Base-by-base conservation (phyloP, 2,888 invertebrate species). In the Idaea straminata region DNA sequence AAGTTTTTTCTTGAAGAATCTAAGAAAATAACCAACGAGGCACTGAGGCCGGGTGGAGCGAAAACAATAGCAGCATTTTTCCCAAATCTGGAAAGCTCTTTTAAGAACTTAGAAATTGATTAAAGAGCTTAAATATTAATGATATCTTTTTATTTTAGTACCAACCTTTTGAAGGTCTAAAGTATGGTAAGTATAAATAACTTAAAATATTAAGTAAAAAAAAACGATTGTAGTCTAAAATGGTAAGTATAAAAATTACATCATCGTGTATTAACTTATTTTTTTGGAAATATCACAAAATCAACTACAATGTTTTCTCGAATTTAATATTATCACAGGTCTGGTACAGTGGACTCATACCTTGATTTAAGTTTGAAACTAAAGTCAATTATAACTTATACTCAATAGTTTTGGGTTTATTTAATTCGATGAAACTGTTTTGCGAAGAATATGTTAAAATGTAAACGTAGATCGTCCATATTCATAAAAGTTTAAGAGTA, bases 21-120 rank as follows among this genome's bases (percentile, higher is more conserved):
- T 3, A 78, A 74, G 67, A 85, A 85, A 73, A 78, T 79, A 72
- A 85, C 86, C 4, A 77, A 83, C 16, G 87, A 88, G 76, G 72
- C 80, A n/a, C 81, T 80, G 66, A 74, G 87, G 64, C 72, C 71
- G 1, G 85, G 77, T 0, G 79, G 76, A 47, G 72, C 82, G 5
- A 83, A 83, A 74, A 78, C 75, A 13, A 79, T 87, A 63, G 80
- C 76, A 66, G 74, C 78, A 3, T 84, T 85, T 64, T 86, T 87
- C 61, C 81, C 84, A 0, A 79, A 82, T 7, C 67, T 85, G 47
- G 87, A 85, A 67, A 76, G 72, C 5, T 78, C 77, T 15, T 87
- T 88, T 64, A 86, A 84, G 67, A 81, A 80, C 57, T 72, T 88
- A 57, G 78, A 81, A 70, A 87, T 88, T 65, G 87, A 88, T 74